Percentiles rank a stretch among this genome's conserved stretches.
These are phyloP conservation scores for Brachyptera risi DNA, from an alignment of 2,888 invertebrate species.

Conservation along the genomic window DNA sequence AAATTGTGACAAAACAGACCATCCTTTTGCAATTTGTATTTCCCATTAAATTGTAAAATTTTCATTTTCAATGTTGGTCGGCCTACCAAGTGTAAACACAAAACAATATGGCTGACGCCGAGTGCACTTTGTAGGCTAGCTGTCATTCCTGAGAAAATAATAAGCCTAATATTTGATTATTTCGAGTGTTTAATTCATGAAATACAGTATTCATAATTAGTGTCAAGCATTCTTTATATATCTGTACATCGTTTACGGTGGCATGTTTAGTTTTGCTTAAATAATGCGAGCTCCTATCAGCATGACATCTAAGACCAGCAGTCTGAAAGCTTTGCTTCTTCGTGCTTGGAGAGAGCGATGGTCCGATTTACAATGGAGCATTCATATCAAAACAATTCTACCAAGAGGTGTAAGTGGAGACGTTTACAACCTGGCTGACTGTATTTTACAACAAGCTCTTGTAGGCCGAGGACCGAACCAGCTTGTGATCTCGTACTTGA, in stretches of 20 bases:
- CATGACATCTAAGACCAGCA: slow-evolving; percentile 75
- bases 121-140: too few species aligned
- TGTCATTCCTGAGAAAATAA: too few species aligned
- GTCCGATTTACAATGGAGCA: slow-evolving; percentile 95
- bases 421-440: slow-evolving; percentile 88
- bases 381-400: slow-evolving; percentile 86
- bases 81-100: neutral
- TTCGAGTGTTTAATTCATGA: too few species aligned
- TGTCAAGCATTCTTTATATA: too few species aligned
- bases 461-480: slow-evolving; percentile 91
- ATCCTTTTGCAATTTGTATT: too few species aligned
- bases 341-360: slow-evolving; percentile 94
- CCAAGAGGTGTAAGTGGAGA: slow-evolving; percentile 91
- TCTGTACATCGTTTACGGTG: too few species aligned
- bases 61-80: neutral
- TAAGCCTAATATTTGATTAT: too few species aligned
- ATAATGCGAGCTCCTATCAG: slow-evolving; percentile 12
- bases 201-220: too few species aligned
- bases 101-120: too few species aligned
- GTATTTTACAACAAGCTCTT: slow-evolving; percentile 89
- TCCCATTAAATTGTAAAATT: too few species aligned
- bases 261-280: too few species aligned
- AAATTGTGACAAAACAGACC: too few species aligned
- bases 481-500: slow-evolving; percentile 85
- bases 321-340: slow-evolving; percentile 71